Percentiles rank a stretch among this genome's conserved stretches.
phyloP scores from a whole-genome alignment of 2,888 invertebrate genomes.

The Mimumesa dahlbomi region DNA sequence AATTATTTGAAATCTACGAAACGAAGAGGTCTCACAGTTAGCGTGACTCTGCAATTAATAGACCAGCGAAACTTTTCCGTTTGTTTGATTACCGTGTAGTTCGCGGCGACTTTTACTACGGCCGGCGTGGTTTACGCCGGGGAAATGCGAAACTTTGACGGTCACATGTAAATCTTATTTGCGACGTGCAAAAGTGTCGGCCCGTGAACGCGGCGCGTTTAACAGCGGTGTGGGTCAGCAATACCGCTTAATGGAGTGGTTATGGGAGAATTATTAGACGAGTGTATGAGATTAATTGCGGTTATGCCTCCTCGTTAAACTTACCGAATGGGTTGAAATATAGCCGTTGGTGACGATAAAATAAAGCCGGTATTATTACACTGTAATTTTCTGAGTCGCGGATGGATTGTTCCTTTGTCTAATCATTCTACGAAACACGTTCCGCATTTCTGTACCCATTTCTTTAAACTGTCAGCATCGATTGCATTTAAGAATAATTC shows the following conservation, averaged over 20 bases:
- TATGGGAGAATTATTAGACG: slow-evolving; percentile 66
- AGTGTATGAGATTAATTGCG: slow-evolving; percentile 64
- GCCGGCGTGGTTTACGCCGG: slow-evolving; percentile 6
- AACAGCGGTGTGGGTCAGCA: slow-evolving; percentile 43
- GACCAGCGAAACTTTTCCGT: slow-evolving; percentile 6
- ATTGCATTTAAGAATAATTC: no score
- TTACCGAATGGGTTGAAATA: slow-evolving; percentile 59
- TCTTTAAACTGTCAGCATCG: no score
- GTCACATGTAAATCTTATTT: slow-evolving; percentile 50
- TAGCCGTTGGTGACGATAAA: slow-evolving; percentile 61
- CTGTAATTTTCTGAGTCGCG: slow-evolving; percentile 46
- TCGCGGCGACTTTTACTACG: slow-evolving; percentile 14
- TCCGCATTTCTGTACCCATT: no score
- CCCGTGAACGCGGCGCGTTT: slow-evolving; percentile 24
- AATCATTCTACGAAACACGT: no score
- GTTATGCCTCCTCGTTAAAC: slow-evolving; percentile 64
- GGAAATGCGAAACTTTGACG: slow-evolving; percentile 34
- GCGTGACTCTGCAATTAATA: slow-evolving; percentile 4
- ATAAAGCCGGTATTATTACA: slow-evolving; percentile 49
- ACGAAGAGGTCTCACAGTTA: no score
- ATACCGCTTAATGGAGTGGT: slow-evolving; percentile 62
- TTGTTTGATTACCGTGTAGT: slow-evolving; percentile 7
- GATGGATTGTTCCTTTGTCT: slow-evolving; percentile 21
- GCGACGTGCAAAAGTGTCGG: slow-evolving; percentile 19
- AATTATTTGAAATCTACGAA: no score